Conservation (phyloP, 2,113 vertebrate species). For the Zosterops pallidus region DNA sequence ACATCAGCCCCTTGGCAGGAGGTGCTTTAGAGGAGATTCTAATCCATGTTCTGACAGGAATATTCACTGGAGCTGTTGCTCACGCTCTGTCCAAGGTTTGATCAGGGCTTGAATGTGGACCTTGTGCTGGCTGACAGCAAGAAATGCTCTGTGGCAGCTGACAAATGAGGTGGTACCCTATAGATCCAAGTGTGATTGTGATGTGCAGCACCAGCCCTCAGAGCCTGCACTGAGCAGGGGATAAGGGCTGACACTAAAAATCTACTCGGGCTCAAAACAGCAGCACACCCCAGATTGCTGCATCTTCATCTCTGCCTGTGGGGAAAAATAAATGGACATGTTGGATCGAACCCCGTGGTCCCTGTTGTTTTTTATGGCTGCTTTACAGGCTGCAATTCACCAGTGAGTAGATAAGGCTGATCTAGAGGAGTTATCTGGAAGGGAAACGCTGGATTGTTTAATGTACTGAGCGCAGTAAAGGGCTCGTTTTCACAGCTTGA, state of each 20-base stretch:
- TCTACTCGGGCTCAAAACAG: constrained; percentile 30
- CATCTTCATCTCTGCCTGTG: constrained; percentile 34
- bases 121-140: constrained; percentile 42
- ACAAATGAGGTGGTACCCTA: constrained; percentile 72
- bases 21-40: constrained; percentile 41
- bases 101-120: not conserved
- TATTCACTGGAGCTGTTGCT: constrained; percentile 67
- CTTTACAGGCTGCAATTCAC: not conserved
- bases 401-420: constrained; percentile 6
- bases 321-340: constrained; percentile 29
- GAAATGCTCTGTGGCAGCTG: constrained; percentile 64
- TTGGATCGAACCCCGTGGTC: constrained; percentile 3
- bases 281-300: not conserved
- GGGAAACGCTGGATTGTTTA: not conserved
- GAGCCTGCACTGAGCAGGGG: not conserved
- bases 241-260: constrained; percentile 33
- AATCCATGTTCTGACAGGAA: constrained; percentile 61
- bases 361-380: not conserved
- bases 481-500: not conserved
- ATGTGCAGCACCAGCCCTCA: constrained; percentile 36
- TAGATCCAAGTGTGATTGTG: constrained; percentile 55
- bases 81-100: constrained; percentile 29
- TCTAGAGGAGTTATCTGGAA: not conserved
- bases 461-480: not conserved
- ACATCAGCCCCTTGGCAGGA: constrained; percentile 46